Conservation (phyloP, 1,140 invertebrate genomes). For the Zaprionus vittiger region DNA sequence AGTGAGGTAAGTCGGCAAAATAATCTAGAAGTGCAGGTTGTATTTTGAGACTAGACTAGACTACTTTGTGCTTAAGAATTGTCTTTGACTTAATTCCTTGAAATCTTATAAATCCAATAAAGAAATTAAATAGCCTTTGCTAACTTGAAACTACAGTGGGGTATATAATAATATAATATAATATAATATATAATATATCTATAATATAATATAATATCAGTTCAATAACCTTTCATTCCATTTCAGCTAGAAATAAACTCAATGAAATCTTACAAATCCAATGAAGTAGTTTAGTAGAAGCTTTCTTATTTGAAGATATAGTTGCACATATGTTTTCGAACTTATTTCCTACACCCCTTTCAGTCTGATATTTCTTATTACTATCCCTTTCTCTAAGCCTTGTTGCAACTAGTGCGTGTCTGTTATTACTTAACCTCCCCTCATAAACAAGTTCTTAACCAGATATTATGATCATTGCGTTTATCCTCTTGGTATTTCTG, state of each 20-base stretch:
- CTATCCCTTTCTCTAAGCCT: not conserved
- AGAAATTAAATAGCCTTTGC: not conserved
- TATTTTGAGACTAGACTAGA: not conserved
- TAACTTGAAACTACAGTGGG: too few species aligned
- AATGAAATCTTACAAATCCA: too few species aligned
- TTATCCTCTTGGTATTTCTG: slow-evolving; percentile 6
- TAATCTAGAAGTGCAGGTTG: not conserved
- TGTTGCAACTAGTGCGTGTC: not conserved
- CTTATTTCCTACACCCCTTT: not conserved
- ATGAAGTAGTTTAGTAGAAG: too few species aligned
- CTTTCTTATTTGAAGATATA: too few species aligned
- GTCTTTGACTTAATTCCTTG: not conserved
- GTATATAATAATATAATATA: too few species aligned
- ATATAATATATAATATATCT: too few species aligned
- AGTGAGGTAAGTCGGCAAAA: too few species aligned
- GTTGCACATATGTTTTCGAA: too few species aligned
- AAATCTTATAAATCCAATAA: not conserved
- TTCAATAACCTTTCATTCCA: too few species aligned
- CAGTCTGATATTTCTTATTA: not conserved
- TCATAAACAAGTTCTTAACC: not conserved
- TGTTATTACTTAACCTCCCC: not conserved
- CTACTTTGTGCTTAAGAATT: not conserved
- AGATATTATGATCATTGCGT: not conserved
- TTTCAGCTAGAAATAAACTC: too few species aligned
- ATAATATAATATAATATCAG: too few species aligned